Conservation (phyloP, 2,797 vertebrate genomes). For the Enteromius paludinosus region DNA sequence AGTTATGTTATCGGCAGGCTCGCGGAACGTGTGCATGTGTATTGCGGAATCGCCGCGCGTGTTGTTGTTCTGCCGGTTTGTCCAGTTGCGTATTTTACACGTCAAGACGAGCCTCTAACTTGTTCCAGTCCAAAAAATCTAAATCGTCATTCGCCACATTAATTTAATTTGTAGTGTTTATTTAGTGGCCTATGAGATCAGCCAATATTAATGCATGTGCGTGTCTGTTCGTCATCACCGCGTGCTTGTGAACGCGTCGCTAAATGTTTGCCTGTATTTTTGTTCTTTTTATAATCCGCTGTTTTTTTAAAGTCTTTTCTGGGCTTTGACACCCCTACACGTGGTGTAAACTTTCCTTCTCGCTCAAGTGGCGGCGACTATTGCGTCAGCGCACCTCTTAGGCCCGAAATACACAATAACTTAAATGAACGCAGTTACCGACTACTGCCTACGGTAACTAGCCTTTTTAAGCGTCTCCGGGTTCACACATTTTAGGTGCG, state of each 20-base stretch:
- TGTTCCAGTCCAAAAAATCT: background rate
- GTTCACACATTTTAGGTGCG: background rate
- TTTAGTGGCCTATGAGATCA: background rate
- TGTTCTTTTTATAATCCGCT: background rate
- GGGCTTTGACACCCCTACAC: background rate
- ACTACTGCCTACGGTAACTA: too few species aligned
- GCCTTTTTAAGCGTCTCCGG: background rate
- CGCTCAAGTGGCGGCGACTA: background rate
- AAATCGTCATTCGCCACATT: background rate
- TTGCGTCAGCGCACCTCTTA: slow-evolving; percentile 30
- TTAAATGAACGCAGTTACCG: background rate
- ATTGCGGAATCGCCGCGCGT: slow-evolving; percentile 1
- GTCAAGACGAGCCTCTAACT: background rate
- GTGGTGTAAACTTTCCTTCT: slow-evolving; percentile 19
- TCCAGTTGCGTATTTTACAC: background rate
- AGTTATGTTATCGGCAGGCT: slow-evolving; percentile 22
- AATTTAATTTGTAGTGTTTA: background rate
- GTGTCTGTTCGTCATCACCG: background rate
- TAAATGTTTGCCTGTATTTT: background rate
- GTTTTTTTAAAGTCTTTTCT: background rate
- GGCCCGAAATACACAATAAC: background rate
- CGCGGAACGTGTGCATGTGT: slow-evolving; percentile 11
- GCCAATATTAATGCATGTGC: background rate
- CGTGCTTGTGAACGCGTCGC: background rate
- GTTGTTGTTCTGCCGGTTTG: slow-evolving; percentile 1